Evolutionary conservation across 2,113 vertebrate genomes (phyloP), one percentile per base, ranked within the genome.

Genomic region (Muscicapa adusta): DNA sequence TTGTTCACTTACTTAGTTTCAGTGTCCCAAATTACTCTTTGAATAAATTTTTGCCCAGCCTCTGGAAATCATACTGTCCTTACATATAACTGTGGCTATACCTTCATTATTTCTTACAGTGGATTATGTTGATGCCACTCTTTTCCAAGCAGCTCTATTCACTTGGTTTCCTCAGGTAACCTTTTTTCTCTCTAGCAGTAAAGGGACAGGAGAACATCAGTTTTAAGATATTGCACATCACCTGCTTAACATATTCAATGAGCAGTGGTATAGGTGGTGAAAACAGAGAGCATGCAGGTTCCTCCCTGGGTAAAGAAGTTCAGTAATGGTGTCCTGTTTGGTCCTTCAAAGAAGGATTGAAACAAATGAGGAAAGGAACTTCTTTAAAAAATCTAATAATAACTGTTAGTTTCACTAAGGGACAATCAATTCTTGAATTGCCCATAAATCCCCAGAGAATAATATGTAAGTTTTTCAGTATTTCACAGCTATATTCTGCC

Each of bases 401-500:
- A 79, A 50, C 16, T 24, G 71, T 85, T 79, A 33, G 16, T 88
- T 91, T 77, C 25, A 79, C 4, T 65, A 36, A 72, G 6, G 34
- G 26, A 78, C 67, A 89, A 76, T 72, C 19, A 88, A 33, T 85
- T 67, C n/a, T 85, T 92, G 50, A 91, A 65, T 48, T 77, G 34
- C 10, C 56, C 20, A 68, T 71, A 63, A 60, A 43, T 74, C 51
- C 74, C 29, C 75, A 66, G 63, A 75, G 36, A 82, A 74, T 60
- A 86, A 82, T 48, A 67, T 40, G 31, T 65, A 85, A 70, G 50
- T 56, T 50, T 88, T 82, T 83, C 43, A 75, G 42, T 76, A 74
- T 83, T 90, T 94, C 66, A 91, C 47, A 91, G 65, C 43, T 70
- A 22, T 77, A 65, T 87, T 91, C 70, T 96, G 48, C 58, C 85